Evolutionary conservation across 1,140 invertebrate species (phyloP), one percentile per base, ranked within the genome.

Genomic region (Cotesia typhae): DNA sequence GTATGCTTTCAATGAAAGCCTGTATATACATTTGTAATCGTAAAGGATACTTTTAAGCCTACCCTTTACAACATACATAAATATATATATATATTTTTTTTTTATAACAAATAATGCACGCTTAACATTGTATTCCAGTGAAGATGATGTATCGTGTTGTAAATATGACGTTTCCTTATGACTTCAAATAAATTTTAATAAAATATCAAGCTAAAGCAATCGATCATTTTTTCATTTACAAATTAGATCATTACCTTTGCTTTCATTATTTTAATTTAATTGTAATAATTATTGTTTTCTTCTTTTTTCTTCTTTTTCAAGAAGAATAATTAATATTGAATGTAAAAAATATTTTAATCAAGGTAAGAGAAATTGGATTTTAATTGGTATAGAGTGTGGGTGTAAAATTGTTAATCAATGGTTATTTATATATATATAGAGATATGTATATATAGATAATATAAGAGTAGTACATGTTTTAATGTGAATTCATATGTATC

Each of bases 401-500:
- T 61, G 52, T 55, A n/a, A 55, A 55, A 55, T 55, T 72, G 70
- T 72, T 57, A 67, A 67, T 67, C 51, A 72, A 72, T 67, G 53
- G 3, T 57, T 73, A 72, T 74, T 74, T 74, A 76, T 60, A 65
- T 71, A 77, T 73, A 74, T 75, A 73, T 72, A 67, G 9, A 59
- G 73, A 73, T 68, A 65, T 69, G 55, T 65, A 71, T 67, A 74
- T 71, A 51, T 60, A 63, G 47, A 28, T 28, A 65, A 51, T 72
- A 60, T 57, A 63, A 63, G 61, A 57, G 69, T 71, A 68, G 60
- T 71, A 71, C 68, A 74, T 85, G 82, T 86, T 85, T 87, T 87
- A 84, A 87, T 87, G 85, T 87, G 84, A 85, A 74, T 83, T 77
- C 79, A 84, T 84, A 82, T 86, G 84, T 86, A 82, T 85, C 76